Evolutionary conservation across 2,888 invertebrate genomes (phyloP), one percentile per base, ranked within the genome.

Genomic region (Dilophus febrilis): DNA sequence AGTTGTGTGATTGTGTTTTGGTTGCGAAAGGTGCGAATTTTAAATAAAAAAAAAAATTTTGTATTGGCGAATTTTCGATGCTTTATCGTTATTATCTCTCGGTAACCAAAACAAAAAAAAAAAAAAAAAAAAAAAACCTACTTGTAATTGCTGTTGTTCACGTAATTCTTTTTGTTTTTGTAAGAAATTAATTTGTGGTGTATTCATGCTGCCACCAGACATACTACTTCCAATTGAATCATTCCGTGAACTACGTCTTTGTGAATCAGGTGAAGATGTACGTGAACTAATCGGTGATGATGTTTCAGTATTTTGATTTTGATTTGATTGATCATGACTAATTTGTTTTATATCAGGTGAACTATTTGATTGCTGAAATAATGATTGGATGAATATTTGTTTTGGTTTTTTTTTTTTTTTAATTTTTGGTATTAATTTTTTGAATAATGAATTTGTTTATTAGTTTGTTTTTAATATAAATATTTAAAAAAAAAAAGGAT

Each of bases 281-380:
- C 70, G 56, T 47, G 70, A 70, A 34, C 70, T 69, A 40, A 69
- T 65, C 3, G 62, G 59, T 26, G 71, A 68, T 26, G 71, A 68
- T 50, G 67, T 61, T 41, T 61, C 61, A 50, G 56, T 61, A 45
- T 54, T 50, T 40, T 64, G 64, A 31, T 54, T 40, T 13, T 35
- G 35, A n/a, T n/a, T n/a, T n/a, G n/a, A n/a, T 11, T 17, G 44
- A 40, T 47, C 45, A 46, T 51, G 54, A 47, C 58, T 59, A 45
- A 49, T 50, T 22, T 55, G 49, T 50, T 61, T 61, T 38, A 59
- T 56, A 46, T 60, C 59, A 27, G 61, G 58, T 18, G 57, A 61
- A 44, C 59, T 62, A 46, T 51, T 60, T 27, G 61, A 57, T 53
- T 62, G 62, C 60, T 61, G 42, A 2, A 42, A 41, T n/a, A n/a